Percentiles rank a stretch among this genome's conserved stretches.
Conservation (phyloP, 2,113 vertebrate species). For the Tychaedon coryphoeus region DNA sequence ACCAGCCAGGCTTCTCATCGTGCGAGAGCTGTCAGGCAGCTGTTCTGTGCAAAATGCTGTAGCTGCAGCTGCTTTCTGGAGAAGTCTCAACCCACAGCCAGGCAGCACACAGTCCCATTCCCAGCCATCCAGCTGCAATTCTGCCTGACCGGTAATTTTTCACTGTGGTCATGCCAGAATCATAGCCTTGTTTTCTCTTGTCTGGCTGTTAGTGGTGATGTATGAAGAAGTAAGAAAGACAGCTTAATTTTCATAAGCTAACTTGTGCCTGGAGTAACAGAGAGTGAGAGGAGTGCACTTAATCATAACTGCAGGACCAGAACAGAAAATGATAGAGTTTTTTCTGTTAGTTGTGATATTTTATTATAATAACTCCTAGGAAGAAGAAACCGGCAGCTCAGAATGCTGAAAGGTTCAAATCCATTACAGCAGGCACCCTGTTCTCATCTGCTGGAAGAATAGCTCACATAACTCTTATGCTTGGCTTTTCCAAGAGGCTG, state of each 20-base stretch:
- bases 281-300: slow-evolving; percentile 34
- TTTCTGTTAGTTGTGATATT: slow-evolving; percentile 54
- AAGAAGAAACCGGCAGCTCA: not conserved
- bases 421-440: not conserved
- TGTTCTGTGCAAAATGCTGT: not conserved
- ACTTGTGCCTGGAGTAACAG: slow-evolving; percentile 60
- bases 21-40: not conserved
- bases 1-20: not conserved
- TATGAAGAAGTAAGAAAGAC: slow-evolving; percentile 70
- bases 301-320: slow-evolving; percentile 63
- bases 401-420: not conserved
- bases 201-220: slow-evolving; percentile 69
- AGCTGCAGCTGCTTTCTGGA: not conserved
- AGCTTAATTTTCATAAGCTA: slow-evolving; percentile 75
- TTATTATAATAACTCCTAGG: slow-evolving; percentile 54
- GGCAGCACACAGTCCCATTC: not conserved
- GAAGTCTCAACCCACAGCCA: not conserved
- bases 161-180: not conserved
- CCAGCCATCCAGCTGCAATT: not conserved
- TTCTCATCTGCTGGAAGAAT: not conserved
- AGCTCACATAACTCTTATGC: not conserved
- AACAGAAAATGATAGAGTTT: slow-evolving; percentile 53
- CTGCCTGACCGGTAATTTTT: not conserved
- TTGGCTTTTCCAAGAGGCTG: not conserved
- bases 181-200: slow-evolving; percentile 49